Percentiles rank a stretch among this genome's conserved stretches.
These are phyloP conservation scores for Semnornis frantzii DNA, from an alignment of 2,113 vertebrate species.

Conservation along the genomic window DNA sequence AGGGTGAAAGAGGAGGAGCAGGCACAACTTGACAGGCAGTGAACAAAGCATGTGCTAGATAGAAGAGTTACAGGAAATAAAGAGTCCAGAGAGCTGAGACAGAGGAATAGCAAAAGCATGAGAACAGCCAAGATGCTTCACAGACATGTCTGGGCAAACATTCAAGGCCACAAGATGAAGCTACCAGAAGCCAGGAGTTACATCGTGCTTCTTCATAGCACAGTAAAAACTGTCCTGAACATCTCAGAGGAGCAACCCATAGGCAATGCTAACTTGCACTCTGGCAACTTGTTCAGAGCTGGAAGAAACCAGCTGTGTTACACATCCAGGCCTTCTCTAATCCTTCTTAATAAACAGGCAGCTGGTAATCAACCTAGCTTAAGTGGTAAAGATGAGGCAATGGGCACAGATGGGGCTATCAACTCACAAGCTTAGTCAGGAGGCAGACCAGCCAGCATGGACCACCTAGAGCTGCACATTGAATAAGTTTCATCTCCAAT, in stretches of 20 bases:
- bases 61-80: slow-evolving; percentile 33
- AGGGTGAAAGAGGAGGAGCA: slow-evolving; percentile 9
- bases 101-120: slow-evolving; percentile 24
- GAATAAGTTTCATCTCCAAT: neutral
- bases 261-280: neutral
- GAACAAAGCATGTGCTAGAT: neutral
- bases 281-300: neutral
- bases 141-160: neutral
- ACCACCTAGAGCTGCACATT: neutral
- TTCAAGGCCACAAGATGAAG: slow-evolving; percentile 24
- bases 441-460: rapidly evolving
- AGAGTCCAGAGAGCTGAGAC: neutral
- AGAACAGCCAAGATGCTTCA: slow-evolving; percentile 22
- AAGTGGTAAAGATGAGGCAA: neutral
- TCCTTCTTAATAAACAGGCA: neutral
- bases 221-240: neutral
- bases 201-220: neutral
- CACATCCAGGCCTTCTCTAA: neutral
- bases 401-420: neutral
- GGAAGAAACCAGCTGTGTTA: neutral
- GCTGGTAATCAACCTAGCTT: neutral
- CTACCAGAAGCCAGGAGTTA: neutral
- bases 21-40: neutral
- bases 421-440: neutral
- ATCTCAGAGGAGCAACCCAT: neutral